Evolutionary conservation across 2,113 vertebrate genomes (phyloP).

Genomic region (Athene noctua): DNA sequence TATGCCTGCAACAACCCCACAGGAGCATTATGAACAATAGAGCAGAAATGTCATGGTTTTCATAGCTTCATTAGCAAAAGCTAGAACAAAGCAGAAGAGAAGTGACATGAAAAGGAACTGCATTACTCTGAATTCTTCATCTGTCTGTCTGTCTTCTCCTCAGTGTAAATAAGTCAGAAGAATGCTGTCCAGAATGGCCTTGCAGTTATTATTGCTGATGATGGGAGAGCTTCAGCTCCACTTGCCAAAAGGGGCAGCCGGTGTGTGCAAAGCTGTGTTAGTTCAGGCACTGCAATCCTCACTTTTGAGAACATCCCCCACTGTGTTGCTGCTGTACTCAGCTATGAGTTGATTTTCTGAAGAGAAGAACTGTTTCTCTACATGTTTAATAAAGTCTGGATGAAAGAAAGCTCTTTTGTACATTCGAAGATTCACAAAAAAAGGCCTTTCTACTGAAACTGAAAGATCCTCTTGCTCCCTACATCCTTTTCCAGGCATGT

Average conservation of each 20-base stretch:
- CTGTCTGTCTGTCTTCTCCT: neutral
- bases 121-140: neutral
- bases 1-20: neutral
- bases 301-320: neutral
- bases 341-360: neutral
- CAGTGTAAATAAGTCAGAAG: neutral
- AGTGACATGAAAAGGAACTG: neutral
- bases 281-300: neutral
- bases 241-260: neutral
- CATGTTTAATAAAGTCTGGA: neutral
- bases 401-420: neutral
- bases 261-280: fast-evolving
- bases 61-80: neutral
- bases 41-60: neutral
- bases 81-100: neutral
- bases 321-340: neutral
- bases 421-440: neutral
- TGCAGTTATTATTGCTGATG: neutral
- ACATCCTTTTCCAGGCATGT: neutral
- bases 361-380: neutral
- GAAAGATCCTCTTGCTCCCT: neutral
- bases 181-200: neutral
- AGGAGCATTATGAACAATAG: neutral
- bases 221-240: neutral
- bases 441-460: neutral